Percentiles rank a stretch among this genome's conserved stretches.
Evolutionary conservation across 2,888 invertebrate species (phyloP).

Genomic region (Coelinius sp.): DNA sequence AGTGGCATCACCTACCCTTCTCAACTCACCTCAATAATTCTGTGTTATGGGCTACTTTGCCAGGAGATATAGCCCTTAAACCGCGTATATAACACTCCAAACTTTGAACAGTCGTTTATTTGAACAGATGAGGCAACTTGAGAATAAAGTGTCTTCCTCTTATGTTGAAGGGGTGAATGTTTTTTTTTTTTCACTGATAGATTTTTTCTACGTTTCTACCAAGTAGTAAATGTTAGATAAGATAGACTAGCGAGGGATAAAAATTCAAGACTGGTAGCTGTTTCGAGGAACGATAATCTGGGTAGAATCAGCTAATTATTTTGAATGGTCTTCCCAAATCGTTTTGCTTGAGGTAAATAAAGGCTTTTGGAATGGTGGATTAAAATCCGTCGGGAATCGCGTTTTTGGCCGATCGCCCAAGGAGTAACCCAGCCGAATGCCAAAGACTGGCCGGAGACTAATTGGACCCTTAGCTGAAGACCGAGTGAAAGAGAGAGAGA

Average conservation of each 20-base stretch:
- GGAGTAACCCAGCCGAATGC: constrained; percentile 61
- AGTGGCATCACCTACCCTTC: background rate
- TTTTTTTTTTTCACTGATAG: background rate
- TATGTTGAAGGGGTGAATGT: background rate
- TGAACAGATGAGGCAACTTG: constrained; percentile 13
- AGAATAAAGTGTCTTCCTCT: constrained; percentile 3
- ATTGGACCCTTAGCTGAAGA: constrained; percentile 67
- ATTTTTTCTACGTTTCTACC: background rate
- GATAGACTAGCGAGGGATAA: background rate
- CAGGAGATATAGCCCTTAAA: constrained; percentile 14
- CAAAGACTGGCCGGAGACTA: constrained; percentile 62
- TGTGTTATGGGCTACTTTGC: constrained; percentile 19
- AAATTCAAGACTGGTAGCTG: constrained; percentile 35
- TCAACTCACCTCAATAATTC: constrained; percentile 1
- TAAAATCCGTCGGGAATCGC: constrained; percentile 61
- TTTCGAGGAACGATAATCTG: constrained; percentile 60
- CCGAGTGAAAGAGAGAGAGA: constrained; percentile 54
- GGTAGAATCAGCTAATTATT: constrained; percentile 70
- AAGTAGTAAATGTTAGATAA: background rate
- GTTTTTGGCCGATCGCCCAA: constrained; percentile 63
- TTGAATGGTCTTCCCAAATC: constrained; percentile 68
- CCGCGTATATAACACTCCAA: constrained; percentile 21
- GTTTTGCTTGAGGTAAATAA: constrained; percentile 34
- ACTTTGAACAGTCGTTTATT: constrained; percentile 16
- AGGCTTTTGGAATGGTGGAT: constrained; percentile 50